Conservation (phyloP, 2,113 vertebrate genomes). For the Chionomys nivalis region DNA sequence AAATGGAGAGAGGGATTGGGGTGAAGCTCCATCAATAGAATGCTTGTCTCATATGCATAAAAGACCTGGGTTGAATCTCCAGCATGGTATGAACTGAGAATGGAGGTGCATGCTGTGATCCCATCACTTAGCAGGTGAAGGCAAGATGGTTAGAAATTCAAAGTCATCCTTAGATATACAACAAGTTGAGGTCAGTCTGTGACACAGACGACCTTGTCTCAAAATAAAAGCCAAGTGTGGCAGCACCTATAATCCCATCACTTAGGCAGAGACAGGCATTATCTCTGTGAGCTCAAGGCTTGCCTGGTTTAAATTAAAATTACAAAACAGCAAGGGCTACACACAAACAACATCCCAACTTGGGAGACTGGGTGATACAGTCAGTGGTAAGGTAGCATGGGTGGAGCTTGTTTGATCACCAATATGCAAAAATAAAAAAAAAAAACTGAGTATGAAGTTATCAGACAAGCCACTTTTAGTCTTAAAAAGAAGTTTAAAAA, state of each 20-base stretch:
- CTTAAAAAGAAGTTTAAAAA: not conserved
- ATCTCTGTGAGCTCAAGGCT: not conserved
- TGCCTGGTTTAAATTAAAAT: not conserved
- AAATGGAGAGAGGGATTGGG: not conserved
- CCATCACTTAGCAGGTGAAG: not conserved
- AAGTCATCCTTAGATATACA: not conserved
- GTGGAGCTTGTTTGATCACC: not conserved
- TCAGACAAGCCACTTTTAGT: not conserved
- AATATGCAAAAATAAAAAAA: not conserved
- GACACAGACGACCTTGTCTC: not conserved
- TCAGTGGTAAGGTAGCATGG: not conserved
- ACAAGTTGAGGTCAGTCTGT: not conserved
- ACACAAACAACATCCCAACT: not conserved
- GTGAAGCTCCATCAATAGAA: not conserved
- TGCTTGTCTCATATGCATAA: too few species aligned
- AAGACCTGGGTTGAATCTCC: not conserved
- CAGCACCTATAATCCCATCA: not conserved
- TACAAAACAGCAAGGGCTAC: not conserved
- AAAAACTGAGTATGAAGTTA: not conserved
- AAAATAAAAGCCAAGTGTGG: not conserved
- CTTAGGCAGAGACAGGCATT: not conserved
- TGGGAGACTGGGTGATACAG: not conserved
- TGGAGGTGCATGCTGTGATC: not conserved
- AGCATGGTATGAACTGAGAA: not conserved
- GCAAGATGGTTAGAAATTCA: too few species aligned